Percentiles rank a stretch among this genome's conserved stretches.
These are phyloP conservation scores for Volucella inanis DNA, from an alignment of 2,888 invertebrate species.

Conservation along the genomic window DNA sequence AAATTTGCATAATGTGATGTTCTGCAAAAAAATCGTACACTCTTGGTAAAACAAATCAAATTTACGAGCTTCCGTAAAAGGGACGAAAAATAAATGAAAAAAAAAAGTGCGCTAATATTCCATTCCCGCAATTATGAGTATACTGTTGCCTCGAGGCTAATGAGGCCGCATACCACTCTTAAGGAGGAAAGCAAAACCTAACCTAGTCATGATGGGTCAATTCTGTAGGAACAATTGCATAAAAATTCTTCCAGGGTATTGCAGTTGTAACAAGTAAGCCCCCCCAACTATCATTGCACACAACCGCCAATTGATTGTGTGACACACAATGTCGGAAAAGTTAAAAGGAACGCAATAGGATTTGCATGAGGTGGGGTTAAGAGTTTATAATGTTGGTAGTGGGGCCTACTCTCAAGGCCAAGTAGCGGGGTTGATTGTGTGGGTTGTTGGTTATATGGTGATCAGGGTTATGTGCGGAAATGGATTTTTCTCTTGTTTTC, in stretches of 20 bases:
- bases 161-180: slow-evolving; percentile 28
- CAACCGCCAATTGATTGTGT: slow-evolving; percentile 66
- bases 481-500: slow-evolving; percentile 39
- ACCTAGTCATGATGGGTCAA: slow-evolving; percentile 42
- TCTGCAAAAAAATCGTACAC: slow-evolving; percentile 28
- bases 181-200: slow-evolving; percentile 36
- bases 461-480: slow-evolving; percentile 60
- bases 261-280: slow-evolving; percentile 43
- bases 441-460: slow-evolving; percentile 35
- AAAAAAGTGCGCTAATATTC: slow-evolving; percentile 62
- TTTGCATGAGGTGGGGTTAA: slow-evolving; percentile 54
- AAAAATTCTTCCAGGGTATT: slow-evolving; percentile 38
- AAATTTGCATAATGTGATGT: slow-evolving; percentile 70
- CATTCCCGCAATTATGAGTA: slow-evolving; percentile 66
- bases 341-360: slow-evolving; percentile 55
- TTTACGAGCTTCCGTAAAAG: slow-evolving; percentile 44
- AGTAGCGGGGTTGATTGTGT: slow-evolving; percentile 47
- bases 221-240: slow-evolving; percentile 5
- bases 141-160: slow-evolving; percentile 45
- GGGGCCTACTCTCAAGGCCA: slow-evolving; percentile 52
- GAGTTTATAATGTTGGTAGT: neutral
- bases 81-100: slow-evolving; percentile 24
- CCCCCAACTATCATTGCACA: slow-evolving; percentile 54
- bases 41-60: slow-evolving; percentile 46
- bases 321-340: slow-evolving; percentile 42